Percentiles rank a stretch among this genome's conserved stretches.
These are phyloP conservation scores for Mactra quadrangularis DNA, from an alignment of 1,140 invertebrate species.

Conservation along the genomic window DNA sequence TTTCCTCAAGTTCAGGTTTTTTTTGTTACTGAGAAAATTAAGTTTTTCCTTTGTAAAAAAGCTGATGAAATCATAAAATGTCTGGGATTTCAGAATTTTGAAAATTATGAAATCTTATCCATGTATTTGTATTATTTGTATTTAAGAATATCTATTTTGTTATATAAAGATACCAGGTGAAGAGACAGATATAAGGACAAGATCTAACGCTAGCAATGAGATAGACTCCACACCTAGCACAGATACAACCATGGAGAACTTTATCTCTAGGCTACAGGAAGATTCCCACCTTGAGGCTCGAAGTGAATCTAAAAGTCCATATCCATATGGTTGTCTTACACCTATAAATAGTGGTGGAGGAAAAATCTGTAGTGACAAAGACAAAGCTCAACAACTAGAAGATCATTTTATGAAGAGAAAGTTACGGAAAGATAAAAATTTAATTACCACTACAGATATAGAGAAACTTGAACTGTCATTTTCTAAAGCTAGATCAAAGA, in stretches of 20 bases:
- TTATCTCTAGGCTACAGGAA: slow-evolving; percentile 18
- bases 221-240: slow-evolving; percentile 23
- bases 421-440: slow-evolving; percentile 41
- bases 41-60: too few relatives aligned
- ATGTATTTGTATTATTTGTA: slow-evolving; percentile 1
- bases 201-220: slow-evolving; percentile 3
- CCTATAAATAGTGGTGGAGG: slow-evolving; percentile 24
- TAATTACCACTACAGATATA: slow-evolving; percentile 45
- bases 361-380: slow-evolving; percentile 40
- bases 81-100: too few relatives aligned
- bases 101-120: background rate
- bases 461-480: slow-evolving; percentile 42
- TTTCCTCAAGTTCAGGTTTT: too few relatives aligned
- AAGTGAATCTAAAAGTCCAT: slow-evolving; percentile 15
- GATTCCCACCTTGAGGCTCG: background rate
- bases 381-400: slow-evolving; percentile 16
- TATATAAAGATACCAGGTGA: background rate
- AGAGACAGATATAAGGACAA: background rate
- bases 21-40: too few relatives aligned
- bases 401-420: slow-evolving; percentile 33
- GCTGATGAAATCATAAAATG: too few relatives aligned
- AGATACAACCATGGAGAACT: slow-evolving; percentile 24
- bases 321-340: slow-evolving; percentile 35
- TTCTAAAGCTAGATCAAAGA: slow-evolving; percentile 21
- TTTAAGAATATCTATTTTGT: too few relatives aligned